Percentiles rank a stretch among this genome's conserved stretches.
phyloP scores from a whole-genome alignment of 2,113 vertebrate species.

The Pongo abelii region DNA sequence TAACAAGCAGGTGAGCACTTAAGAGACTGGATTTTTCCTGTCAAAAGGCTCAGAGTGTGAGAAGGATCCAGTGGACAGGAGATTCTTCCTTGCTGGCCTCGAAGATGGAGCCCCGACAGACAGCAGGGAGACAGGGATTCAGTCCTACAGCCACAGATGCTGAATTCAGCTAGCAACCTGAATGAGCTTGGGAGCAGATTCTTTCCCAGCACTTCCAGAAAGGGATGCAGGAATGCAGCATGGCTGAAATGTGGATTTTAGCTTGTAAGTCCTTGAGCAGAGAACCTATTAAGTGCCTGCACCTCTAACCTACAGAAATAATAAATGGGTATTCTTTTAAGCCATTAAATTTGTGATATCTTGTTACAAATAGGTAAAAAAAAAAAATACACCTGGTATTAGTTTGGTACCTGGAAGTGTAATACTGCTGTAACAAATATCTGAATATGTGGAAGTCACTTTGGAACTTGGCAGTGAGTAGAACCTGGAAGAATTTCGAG shows the following conservation, averaged over 20 bases:
- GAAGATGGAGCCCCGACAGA: not conserved
- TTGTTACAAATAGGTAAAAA: not conserved
- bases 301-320: not conserved
- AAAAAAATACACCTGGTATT: not conserved
- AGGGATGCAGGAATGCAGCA: not conserved
- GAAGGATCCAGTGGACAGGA: not conserved
- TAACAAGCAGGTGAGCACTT: not conserved
- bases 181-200: not conserved
- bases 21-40: not conserved
- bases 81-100: not conserved
- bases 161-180: not conserved
- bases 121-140: not conserved
- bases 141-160: not conserved
- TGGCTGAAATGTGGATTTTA: not conserved
- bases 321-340: not conserved
- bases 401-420: not conserved
- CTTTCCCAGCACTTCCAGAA: not conserved
- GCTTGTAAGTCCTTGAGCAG: not conserved
- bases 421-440: not conserved
- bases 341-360: not conserved
- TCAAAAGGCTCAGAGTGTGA: not conserved
- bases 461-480: not conserved
- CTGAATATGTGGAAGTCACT: not conserved
- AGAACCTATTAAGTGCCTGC: not conserved
- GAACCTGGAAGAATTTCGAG: not conserved